These are phyloP conservation scores for Lycophotia porphyrea DNA, from an alignment of 2,888 invertebrate species.

Conservation along the genomic window DNA sequence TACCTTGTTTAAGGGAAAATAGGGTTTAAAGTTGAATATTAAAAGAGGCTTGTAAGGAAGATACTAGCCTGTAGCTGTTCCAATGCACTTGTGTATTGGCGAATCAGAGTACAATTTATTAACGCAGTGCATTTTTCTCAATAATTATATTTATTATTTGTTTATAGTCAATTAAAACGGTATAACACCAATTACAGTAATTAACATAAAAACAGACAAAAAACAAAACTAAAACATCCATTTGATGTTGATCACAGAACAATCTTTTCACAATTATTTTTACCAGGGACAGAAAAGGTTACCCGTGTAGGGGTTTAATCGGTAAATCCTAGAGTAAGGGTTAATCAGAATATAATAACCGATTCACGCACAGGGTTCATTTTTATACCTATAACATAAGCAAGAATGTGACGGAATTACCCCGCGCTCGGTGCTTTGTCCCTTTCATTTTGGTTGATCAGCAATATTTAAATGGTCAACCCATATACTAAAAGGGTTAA, in stretches of 20 bases:
- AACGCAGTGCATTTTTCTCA: not conserved
- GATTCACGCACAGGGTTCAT: not conserved
- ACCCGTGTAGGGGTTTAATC: not conserved
- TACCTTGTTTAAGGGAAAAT: not conserved
- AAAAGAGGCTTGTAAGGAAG: not conserved
- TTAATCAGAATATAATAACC: not conserved
- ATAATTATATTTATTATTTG: no score
- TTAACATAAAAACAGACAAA: no score
- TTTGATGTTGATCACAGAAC: no score
- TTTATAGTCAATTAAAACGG: no score
- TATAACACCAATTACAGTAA: no score
- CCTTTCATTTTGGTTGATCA: not conserved
- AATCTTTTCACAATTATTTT: not conserved
- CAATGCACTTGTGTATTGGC: not conserved
- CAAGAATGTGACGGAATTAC: no score
- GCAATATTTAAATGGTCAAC: not conserved
- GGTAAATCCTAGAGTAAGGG: not conserved
- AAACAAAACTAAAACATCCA: no score
- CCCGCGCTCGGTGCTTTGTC: no score
- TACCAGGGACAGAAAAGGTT: not conserved
- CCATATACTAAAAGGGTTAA: not conserved
- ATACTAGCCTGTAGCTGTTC: not conserved
- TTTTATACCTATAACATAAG: no score
- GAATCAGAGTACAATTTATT: not conserved
- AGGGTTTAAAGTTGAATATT: slow-evolving; percentile 17